Evolutionary conservation across 2,888 invertebrate genomes (phyloP).

Genomic region (Brachynemurus nebulosus): DNA sequence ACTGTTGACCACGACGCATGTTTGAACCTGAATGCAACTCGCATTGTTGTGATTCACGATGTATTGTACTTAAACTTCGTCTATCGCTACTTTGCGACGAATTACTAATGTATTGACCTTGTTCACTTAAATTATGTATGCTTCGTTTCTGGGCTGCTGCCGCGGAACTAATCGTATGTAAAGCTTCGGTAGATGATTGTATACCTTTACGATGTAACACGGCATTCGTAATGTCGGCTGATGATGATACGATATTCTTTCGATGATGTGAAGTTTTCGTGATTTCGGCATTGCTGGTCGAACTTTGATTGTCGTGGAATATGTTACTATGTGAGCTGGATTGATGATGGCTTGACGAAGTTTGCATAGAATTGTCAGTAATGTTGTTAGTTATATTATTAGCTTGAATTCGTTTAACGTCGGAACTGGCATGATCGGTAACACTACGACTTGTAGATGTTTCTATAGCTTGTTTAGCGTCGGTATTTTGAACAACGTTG

Average conservation of each 20-base stretch:
- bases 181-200: slow-evolving; percentile 52
- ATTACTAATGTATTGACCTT: slow-evolving; percentile 51
- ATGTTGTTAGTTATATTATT: neutral
- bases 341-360: neutral
- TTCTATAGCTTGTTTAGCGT: neutral
- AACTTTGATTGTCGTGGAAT: neutral
- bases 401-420: neutral
- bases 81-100: slow-evolving; percentile 54
- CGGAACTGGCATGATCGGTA: neutral
- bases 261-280: slow-evolving; percentile 35
- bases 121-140: slow-evolving; percentile 63
- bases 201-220: slow-evolving; percentile 64
- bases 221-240: slow-evolving; percentile 60
- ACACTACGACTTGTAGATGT: neutral
- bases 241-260: slow-evolving; percentile 58
- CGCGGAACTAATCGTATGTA: slow-evolving; percentile 56
- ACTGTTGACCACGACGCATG: slow-evolving; percentile 39
- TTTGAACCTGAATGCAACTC: slow-evolving; percentile 31
- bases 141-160: slow-evolving; percentile 71
- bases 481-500: neutral
- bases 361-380: neutral
- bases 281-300: neutral
- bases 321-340: neutral
- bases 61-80: slow-evolving; percentile 65
- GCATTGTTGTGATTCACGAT: slow-evolving; percentile 46